These are phyloP conservation scores for Littorina saxatilis DNA, from an alignment of 1,140 invertebrate species.

Conservation along the genomic window DNA sequence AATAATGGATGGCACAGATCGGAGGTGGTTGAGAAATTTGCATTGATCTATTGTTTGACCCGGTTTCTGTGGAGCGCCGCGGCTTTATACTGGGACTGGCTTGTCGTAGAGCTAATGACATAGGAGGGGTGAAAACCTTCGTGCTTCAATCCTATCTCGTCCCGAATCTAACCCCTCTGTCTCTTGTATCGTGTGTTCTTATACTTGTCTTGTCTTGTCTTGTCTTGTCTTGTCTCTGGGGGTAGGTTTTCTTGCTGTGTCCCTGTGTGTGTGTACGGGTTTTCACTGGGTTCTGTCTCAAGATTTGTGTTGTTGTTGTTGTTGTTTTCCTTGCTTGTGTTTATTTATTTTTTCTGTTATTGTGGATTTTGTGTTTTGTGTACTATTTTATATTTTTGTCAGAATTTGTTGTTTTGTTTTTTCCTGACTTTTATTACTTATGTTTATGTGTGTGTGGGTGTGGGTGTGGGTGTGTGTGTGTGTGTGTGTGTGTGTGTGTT, in stretches of 20 bases:
- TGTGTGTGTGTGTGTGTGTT: too few relatives aligned
- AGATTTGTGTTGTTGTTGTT: too few relatives aligned
- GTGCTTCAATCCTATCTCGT: constrained; percentile 20
- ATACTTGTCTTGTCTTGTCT: neutral
- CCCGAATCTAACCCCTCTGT: constrained; percentile 13
- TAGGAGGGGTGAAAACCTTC: constrained; percentile 18
- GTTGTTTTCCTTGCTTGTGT: too few relatives aligned
- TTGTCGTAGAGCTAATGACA: constrained; percentile 23
- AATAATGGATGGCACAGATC: neutral
- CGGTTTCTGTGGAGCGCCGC: neutral
- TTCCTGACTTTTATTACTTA: neutral
- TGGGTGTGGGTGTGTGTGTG: too few relatives aligned
- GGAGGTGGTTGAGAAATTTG: neutral
- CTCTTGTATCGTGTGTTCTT: constrained; percentile 13
- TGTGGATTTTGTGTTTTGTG: too few relatives aligned
- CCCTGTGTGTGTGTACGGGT: neutral
- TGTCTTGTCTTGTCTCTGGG: neutral
- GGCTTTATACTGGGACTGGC: neutral
- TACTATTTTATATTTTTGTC: too few relatives aligned
- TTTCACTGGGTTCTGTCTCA: too few relatives aligned
- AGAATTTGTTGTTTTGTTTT: neutral
- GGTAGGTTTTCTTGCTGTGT: neutral
- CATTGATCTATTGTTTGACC: constrained; percentile 15
- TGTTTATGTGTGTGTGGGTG: too few relatives aligned
- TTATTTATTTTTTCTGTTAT: too few relatives aligned